Evolutionary conservation across 2,888 invertebrate genomes (phyloP).

Genomic region (Aphidoletes aphidimyza): DNA sequence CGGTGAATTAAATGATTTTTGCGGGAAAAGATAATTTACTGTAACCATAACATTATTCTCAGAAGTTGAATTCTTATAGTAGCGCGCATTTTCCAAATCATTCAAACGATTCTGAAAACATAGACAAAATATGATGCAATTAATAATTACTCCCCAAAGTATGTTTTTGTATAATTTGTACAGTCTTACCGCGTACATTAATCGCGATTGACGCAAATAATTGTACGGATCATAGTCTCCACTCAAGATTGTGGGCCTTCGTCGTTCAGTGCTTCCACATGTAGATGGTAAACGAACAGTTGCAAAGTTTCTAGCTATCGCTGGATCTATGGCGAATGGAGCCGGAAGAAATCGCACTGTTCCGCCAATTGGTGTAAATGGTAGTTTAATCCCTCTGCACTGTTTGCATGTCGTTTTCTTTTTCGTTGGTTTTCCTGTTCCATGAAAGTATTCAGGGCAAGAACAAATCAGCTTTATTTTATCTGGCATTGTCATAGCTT

Average conservation of each 20-base stretch:
- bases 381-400: constrained; percentile 83
- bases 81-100: no score
- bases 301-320: constrained; percentile 67
- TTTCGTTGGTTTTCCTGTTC: constrained; percentile 79
- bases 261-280: constrained; percentile 60
- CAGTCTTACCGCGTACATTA: constrained; percentile 62
- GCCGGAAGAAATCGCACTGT: constrained; percentile 71
- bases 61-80: no score
- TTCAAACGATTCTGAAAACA: no score
- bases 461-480: constrained; percentile 71
- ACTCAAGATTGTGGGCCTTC: constrained; percentile 74
- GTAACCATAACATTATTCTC: constrained; percentile 57
- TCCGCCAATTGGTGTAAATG: constrained; percentile 77
- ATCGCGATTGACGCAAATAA: constrained; percentile 80
- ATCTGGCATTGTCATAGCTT: constrained; percentile 24
- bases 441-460: constrained; percentile 82
- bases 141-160: no score
- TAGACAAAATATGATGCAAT: no score
- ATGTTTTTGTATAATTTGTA: no score
- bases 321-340: constrained; percentile 59
- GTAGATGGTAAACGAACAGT: constrained; percentile 73
- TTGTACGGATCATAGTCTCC: constrained; percentile 82
- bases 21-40: neutral
- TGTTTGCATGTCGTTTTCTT: constrained; percentile 83
- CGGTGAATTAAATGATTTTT: neutral